Percentiles rank a stretch among this genome's conserved stretches.
These are phyloP conservation scores for Entomobrya proxima DNA, from an alignment of 2,888 invertebrate species.

Conservation along the genomic window DNA sequence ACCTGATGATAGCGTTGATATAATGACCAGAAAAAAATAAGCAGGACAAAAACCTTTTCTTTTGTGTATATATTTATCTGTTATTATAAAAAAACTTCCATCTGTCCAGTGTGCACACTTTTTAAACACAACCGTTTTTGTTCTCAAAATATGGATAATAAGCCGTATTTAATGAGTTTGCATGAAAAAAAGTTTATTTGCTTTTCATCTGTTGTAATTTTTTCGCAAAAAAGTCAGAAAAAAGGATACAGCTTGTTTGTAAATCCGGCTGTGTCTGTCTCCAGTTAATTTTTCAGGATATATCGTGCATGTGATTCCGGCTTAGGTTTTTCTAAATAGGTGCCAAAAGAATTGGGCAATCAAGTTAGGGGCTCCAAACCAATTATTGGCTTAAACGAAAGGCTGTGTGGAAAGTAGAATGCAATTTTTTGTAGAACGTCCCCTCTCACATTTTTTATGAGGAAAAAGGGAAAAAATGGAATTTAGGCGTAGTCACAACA, in stretches of 20 bases:
- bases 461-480: not conserved
- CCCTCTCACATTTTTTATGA: not conserved
- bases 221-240: not conserved
- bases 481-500: constrained; percentile 11
- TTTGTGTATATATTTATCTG: not conserved
- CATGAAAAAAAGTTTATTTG: not conserved
- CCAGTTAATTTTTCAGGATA: constrained; percentile 23
- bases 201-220: not conserved
- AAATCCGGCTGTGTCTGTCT: not conserved
- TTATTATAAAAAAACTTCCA: not conserved
- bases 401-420: not conserved
- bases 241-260: not conserved
- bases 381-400: too few relatives aligned
- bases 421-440: not conserved
- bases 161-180: constrained; percentile 3
- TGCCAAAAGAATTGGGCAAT: constrained; percentile 6
- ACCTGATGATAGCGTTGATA: not conserved
- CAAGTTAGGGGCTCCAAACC: too few relatives aligned
- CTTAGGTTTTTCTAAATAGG: not conserved
- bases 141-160: not conserved
- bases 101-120: not conserved
- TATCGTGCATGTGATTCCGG: not conserved
- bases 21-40: constrained; percentile 14
- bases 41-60: constrained; percentile 2
- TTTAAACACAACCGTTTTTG: not conserved